Base-by-base conservation (phyloP, 2,888 invertebrate genomes). In the Melinaea marsaeus region DNA sequence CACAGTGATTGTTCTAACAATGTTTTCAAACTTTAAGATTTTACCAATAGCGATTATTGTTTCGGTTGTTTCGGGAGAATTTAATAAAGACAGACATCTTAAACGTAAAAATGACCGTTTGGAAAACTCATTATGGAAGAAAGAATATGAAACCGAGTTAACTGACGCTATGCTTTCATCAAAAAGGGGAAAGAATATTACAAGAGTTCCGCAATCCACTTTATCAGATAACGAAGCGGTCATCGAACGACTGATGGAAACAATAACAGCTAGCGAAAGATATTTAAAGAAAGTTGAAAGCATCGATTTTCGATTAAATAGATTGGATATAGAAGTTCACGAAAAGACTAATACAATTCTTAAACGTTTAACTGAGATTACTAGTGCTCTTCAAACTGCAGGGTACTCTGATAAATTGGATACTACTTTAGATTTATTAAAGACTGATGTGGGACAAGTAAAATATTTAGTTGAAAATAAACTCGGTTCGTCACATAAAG, bases 241-340 rank as follows among this genome's bases (percentile, higher is more conserved):
- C 0, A 71, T 89, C 2, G 88, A 90, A 35, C 88, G 84, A 65
- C 71, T 91, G 2, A 77, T 91, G 80, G 88, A 90, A 6, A 81
- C 82, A 1, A 80, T 91, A 35, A 83, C 87, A 2, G 80, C 86
- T 3, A 88, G 86, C 70, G 90, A 90, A 72, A 88, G 84, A 66
- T 90, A 88, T 72, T 76, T 91, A 2, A 89, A 90, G 65, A 89
- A 88, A 75, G 79, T 90, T n/a, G 90, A 90, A 46, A 84, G 81
- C 67, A 87, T 91, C 61, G 86, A 88, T 68, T 90, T 84, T 63
- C 77, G 84, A 75, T 71, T 90, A 33, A 90, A 89, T 65, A 78
- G 90, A 34, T 71, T 90, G 48, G 89, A 90, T 62, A 88, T 87
- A 60, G 90, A 90, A 77, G 77, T 90, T 5, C 90, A 90, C 62